Base-by-base conservation (phyloP, 1,140 invertebrate genomes). In the Acromyrmex echinatior region DNA sequence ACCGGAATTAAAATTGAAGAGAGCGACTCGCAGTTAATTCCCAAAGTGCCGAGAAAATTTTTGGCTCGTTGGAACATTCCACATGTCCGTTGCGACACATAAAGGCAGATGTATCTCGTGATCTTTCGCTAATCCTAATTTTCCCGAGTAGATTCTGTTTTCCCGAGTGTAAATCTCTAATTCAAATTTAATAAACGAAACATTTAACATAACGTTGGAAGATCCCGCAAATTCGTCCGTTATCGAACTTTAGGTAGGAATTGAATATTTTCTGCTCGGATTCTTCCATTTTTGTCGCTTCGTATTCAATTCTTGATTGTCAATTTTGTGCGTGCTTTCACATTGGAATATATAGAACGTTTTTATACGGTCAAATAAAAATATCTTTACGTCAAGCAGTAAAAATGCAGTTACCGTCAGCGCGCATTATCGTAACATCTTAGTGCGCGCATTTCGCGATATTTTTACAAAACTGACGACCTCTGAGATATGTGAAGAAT, bases 1-100 rank as follows among this genome's bases (percentile, higher is more conserved):
- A 62, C 28, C n/a, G 70, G 31, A 74, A 84, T 84, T 84, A 84
- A 84, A 84, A 82, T 73, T 74, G 70, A 74, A 49, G 39, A 60
- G 56, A 76, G 12, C 28, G 28, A 74, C 49, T 84, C 25, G 70
- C 56, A 49, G 25, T 51, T 71, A 58, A 81, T 84, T 74, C 18
- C 21, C 70, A 31, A 49, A 74, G 18, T 73, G 63, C 31, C 31
- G 78, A 25, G 78, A 58, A 39, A 7, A 56, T 71, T 71, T 80
- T 71, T 56, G 60, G 45, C 60, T 65, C 76, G 25, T 18, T 45
- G 16, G 1, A 65, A 45, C 76, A 16, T 25, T 18, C 14, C 45
- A 10, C 21, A 21, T 39, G 18, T 62, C 9, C 14, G 53, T 12
- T 25, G 21, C 21, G 21, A 51, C 12, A 49, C 76, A 5, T 5